Base-by-base conservation (phyloP, 2,797 vertebrate species). In the Etheostoma nigrum region DNA sequence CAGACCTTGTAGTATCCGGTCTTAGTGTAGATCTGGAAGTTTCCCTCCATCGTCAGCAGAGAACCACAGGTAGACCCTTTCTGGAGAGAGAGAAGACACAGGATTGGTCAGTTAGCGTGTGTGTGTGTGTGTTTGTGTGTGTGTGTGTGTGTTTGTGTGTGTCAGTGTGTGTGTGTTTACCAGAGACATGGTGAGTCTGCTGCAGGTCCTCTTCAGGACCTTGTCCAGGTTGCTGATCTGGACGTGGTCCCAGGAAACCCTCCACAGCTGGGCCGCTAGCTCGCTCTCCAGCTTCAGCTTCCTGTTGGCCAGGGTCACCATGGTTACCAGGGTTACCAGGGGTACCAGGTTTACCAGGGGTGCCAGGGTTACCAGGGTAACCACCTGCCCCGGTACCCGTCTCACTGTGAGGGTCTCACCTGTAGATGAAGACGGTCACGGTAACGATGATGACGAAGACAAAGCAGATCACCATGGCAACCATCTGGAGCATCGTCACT, bases 271-370 rank as follows among this genome's bases (percentile, higher is more conserved):
- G 0, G 97, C 96, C 0, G 94, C 95, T 86, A 98, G 86, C 81
- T 98, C 97, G n/a, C 96, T 97, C 92, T 98, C 97, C 89, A 98
- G 84, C 91, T 95, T 96, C 89, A 98, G 89, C 92, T 96, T 98
- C 95, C 97, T 98, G 92, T 57, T 25, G 25, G 25, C 25, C 25
- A 25, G 25, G 25, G 25, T 25, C 3, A 25, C 25, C 25, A 25
- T 2, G 25, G 25, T 2, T 25, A 25, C 25, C 25, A 25, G 25
- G 25, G 25, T 25, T 2, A 25, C 25, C 2, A 25, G 25, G 25
- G 25, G 2, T 25, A 25, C 25, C 25, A 25, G 25, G 25, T 2
- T 25, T 25, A 25, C 25, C 25, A 25, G 25, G 25, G 25, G 25
- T 25, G 25, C 25, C 25, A 25, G 25, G 25, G 25, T 25, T 25